Base-by-base conservation (phyloP, 2,888 invertebrate species). In the Dysmachus trigonus region DNA sequence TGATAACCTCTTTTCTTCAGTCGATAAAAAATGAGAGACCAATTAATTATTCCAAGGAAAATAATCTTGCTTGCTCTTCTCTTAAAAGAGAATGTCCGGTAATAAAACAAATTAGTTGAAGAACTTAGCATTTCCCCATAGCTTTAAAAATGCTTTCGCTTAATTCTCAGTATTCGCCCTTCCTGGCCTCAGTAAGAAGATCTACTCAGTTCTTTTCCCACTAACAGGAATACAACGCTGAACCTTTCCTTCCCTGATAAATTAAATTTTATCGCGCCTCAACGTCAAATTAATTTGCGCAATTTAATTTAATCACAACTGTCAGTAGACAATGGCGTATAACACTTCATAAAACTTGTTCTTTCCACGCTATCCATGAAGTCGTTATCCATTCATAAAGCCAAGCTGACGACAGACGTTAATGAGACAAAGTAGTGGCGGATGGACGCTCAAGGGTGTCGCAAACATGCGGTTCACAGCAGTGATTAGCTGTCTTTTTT, bases 291-390 rank as follows among this genome's bases (percentile, higher is more conserved):
- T 76, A 76, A 76, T 76, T 38, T 76, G 4, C n/a, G 18, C 35
- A 22, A 76, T 76, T 76, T 76, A 76, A 35, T 76, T 35, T 76
- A 76, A 76, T 76, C 35, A 76, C 35, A 62, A 62, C 62, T 62
- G 27, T 62, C 62, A 22, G 8, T 18, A 18, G 22, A 62, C 18
- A 62, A 62, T 35, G 33, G 74, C 31, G 18, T 33, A 13, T 31
- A 30, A 31, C 73, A 33, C 73, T 73, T 27, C 31, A 76, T 76
- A 76, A 76, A 76, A 33, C 35, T n/a, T 22, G 8, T 62, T 27
- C 7, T 53, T 62, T 62, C 22, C 18, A 27, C 27, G 62, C 62
- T 22, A 47, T 47, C 15, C 74, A 33, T 13, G 35, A 74, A 18
- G 33, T 74, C 35, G n/a, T 74, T 74, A 33, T 72, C 15, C 74